Conservation (phyloP, 2,797 vertebrate genomes). For the Poeciliopsis paucimaculata region DNA sequence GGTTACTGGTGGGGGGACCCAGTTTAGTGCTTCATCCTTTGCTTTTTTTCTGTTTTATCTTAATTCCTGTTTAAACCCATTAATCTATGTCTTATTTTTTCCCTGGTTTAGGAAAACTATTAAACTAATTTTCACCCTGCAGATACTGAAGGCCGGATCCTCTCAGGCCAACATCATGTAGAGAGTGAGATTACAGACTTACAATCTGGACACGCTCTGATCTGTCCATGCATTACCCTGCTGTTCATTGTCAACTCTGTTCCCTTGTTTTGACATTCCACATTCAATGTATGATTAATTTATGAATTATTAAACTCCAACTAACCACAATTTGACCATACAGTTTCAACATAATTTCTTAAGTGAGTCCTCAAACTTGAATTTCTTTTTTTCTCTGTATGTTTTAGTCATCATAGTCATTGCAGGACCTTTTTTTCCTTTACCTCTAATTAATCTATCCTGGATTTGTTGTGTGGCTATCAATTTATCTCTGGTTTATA, state of each 20-base stretch:
- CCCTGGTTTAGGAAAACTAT: slow-evolving; percentile 9
- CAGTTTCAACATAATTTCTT: background rate
- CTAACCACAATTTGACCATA: background rate
- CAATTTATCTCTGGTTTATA: background rate
- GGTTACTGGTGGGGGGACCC: background rate
- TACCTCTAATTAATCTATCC: background rate
- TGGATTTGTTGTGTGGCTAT: background rate
- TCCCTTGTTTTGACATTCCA: background rate
- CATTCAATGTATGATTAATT: background rate
- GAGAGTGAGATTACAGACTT: background rate
- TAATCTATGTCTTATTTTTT: background rate
- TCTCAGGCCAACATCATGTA: background rate
- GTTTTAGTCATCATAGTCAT: background rate
- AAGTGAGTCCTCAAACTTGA: background rate
- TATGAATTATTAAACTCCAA: background rate
- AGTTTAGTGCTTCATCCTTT: background rate
- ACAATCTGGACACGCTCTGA: background rate
- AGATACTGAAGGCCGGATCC: background rate
- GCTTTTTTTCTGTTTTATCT: background rate
- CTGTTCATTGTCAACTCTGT: background rate
- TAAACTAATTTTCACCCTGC: slow-evolving; percentile 2
- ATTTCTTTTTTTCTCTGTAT: background rate
- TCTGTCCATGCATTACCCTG: background rate
- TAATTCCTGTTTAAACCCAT: background rate
- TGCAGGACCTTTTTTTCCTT: background rate